Conservation (phyloP, 2,888 invertebrate species). For the Cephus sareptanus region DNA sequence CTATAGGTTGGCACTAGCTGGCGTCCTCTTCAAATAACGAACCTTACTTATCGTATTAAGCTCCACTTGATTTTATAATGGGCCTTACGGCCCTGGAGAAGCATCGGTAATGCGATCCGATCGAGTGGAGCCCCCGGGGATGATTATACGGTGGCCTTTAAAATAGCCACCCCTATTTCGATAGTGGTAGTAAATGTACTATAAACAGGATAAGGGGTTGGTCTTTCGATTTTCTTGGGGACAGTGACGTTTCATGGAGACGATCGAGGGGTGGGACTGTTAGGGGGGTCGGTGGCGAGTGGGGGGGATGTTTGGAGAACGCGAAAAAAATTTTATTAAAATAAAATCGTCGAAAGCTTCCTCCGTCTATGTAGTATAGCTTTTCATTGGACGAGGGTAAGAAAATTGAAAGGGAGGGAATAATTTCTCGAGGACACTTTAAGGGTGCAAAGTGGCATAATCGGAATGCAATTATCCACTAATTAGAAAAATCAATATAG, state of each 20-base stretch:
- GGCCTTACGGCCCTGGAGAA: conserved; percentile 9
- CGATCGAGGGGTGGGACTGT: too few species aligned
- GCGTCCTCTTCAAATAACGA: conserved; percentile 19
- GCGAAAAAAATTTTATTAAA: neutral
- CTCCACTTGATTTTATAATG: conserved; percentile 20
- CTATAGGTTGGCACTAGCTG: neutral
- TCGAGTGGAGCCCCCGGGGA: neutral
- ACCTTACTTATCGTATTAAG: conserved; percentile 22
- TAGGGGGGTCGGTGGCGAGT: too few species aligned
- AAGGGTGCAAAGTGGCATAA: neutral
- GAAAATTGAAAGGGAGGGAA: neutral
- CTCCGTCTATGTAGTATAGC: neutral
- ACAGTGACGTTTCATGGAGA: neutral
- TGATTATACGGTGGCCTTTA: neutral
- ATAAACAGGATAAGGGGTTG: neutral
- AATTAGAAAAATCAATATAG: conserved; percentile 13
- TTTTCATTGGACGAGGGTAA: neutral
- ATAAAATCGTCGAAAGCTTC: neutral
- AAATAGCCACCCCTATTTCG: neutral
- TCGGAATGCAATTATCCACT: conserved; percentile 9
- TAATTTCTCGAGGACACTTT: neutral
- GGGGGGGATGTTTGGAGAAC: neutral
- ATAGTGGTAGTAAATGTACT: neutral
- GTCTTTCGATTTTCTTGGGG: neutral
- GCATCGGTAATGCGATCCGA: conserved; percentile 9